Conservation (phyloP, 2,113 vertebrate species). For the Python bivittatus region DNA sequence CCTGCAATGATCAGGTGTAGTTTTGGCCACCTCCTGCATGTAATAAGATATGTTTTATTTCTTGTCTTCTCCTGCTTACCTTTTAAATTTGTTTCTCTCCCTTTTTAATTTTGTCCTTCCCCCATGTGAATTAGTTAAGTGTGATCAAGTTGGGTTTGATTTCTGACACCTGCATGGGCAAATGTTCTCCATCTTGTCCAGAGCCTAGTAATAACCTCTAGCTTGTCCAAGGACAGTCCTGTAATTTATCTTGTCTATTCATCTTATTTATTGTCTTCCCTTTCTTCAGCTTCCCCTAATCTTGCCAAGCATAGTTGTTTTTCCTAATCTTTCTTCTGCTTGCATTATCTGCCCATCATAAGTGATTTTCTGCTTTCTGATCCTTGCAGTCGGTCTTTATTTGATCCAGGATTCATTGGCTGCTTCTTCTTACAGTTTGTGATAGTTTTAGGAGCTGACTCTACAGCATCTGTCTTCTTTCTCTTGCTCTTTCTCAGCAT, state of each 20-base stretch:
- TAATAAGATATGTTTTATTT: too few relatives aligned
- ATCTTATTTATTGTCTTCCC: not conserved
- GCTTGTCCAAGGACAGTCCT: not conserved
- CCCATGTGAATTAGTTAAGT: not conserved
- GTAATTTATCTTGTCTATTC: not conserved
- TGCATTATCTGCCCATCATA: not conserved
- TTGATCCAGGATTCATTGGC: not conserved
- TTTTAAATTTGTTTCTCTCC: not conserved
- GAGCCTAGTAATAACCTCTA: not conserved
- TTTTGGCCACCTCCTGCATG: not conserved
- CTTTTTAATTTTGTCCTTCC: not conserved
- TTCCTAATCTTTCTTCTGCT: not conserved
- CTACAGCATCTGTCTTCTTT: not conserved
- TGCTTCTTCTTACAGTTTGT: not conserved
- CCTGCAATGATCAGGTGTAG: not conserved
- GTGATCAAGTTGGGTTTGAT: not conserved
- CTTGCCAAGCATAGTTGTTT: not conserved
- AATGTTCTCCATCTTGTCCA: not conserved
- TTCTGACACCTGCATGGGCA: not conserved
- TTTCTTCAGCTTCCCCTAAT: not conserved
- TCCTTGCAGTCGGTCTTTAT: not conserved
- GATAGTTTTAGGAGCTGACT: not conserved
- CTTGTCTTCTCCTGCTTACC: not conserved
- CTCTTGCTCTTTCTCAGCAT: not conserved
- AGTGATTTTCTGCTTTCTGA: not conserved